A percentile compares a stretch with the other conserved stretches of the same genome.
Evolutionary conservation across 2,113 vertebrate species (phyloP).

Genomic region (Paedocypris sp.): DNA sequence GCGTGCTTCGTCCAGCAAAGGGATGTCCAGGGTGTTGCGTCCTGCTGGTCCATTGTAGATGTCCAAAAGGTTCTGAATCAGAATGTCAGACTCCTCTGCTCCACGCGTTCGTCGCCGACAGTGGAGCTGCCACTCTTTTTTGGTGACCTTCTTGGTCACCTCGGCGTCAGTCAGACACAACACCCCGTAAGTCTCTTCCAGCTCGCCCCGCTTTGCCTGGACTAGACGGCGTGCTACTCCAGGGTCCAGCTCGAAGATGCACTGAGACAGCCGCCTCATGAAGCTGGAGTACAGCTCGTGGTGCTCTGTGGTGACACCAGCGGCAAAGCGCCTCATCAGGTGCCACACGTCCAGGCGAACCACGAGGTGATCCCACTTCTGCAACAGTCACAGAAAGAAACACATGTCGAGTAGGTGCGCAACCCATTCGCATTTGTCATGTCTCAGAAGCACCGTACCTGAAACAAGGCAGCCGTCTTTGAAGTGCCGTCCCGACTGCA

Average conservation of each 20-base stretch:
- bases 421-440: too few relatives aligned
- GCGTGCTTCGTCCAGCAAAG: neutral
- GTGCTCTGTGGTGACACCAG: constrained; percentile 7
- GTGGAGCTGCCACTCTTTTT: neutral
- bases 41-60: neutral
- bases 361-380: neutral
- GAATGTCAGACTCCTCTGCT: neutral
- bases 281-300: constrained; percentile 9
- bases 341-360: constrained; percentile 22
- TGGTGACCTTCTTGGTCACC: constrained; percentile 1
- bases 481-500: neutral
- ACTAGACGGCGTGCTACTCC: too few relatives aligned
- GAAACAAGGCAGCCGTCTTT: constrained; percentile 14
- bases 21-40: constrained; percentile 7
- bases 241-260: constrained; percentile 11
- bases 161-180: neutral
- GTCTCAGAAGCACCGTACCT: too few relatives aligned
- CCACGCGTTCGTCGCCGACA: neutral
- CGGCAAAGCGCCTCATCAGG: constrained; percentile 17
- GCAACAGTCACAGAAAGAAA: too few relatives aligned
- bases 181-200: too few relatives aligned
- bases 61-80: neutral
- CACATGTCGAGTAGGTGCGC: too few relatives aligned
- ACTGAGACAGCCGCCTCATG: neutral
- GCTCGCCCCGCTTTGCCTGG: too few relatives aligned